Base-by-base conservation (phyloP, 2,888 invertebrate genomes). In the Ectemnius continuus region DNA sequence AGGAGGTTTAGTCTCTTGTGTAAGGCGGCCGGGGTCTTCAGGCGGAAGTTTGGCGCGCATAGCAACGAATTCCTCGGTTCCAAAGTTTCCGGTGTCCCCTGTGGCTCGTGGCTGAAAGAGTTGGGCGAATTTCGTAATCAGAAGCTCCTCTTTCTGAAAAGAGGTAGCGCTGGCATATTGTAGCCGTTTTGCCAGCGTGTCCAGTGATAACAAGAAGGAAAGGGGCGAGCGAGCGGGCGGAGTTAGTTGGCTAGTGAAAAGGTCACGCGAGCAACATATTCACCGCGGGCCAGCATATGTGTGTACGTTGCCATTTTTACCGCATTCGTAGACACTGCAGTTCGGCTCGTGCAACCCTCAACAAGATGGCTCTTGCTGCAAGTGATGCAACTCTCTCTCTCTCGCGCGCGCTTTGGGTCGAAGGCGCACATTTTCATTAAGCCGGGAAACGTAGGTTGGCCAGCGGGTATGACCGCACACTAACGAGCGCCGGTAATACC, bases 361-460 rank as follows among this genome's bases (percentile, higher is more conserved):
- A 18, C 36, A 36, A 11, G 36, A 11, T 36, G 36, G 11, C 36
- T 36, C 36, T 36, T 8, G 2, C 36, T 36, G 8, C 3, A 11
- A 36, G 8, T 36, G 36, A 36, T 8, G 8, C 1, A 3, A 2
- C 23, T 23, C 23, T 23, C 23, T 23, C 36, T 23, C 46, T 36
- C 36, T 23, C 48, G 2, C 16, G 14, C 36, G 18, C 48, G 2
- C 16, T 36, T 20, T 36, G 56, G 16, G 45, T 11, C 61, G 57
- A 36, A 69, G 46, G 61, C 65, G 61, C 75, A 66, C 78, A 63
- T 75, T 79, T 78, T 79, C 79, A 67, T 76, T 75, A 78, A 78
- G 78, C 61, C 57, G 48, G 23, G 67, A 73, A 78, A 70, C 70
- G 61, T 59, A 76, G 64, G 73, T 71, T 65, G 8, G 67, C 63